Evolutionary conservation across 1,140 invertebrate species (phyloP).

Genomic region (Chelonus insularis): DNA sequence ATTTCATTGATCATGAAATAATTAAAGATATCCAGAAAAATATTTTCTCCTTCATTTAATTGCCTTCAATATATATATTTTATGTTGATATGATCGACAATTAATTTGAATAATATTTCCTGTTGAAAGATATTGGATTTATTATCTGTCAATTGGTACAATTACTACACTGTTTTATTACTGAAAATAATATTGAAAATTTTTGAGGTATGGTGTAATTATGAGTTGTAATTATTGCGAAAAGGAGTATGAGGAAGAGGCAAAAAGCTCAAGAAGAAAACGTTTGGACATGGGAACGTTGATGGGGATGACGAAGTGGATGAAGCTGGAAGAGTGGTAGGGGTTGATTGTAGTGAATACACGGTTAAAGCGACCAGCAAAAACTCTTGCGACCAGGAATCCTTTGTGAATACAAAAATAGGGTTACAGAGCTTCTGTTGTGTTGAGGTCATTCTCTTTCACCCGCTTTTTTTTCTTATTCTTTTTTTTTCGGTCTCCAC

Average conservation of each 20-base stretch:
- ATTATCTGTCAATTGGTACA: too few species aligned
- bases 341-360: not conserved
- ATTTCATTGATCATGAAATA: too few species aligned
- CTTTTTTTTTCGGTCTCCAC: not conserved
- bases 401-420: slow-evolving; percentile 44
- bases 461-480: not conserved
- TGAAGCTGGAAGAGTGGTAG: not conserved
- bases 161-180: too few species aligned
- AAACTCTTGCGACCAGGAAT: slow-evolving; percentile 16
- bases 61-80: too few species aligned
- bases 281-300: slow-evolving; percentile 34
- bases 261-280: slow-evolving; percentile 39
- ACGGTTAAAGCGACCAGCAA: not conserved
- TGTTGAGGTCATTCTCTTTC: slow-evolving; percentile 12
- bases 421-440: slow-evolving; percentile 20
- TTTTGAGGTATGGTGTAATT: too few species aligned
- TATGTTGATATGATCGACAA: too few species aligned
- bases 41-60: too few species aligned
- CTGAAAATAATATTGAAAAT: too few species aligned
- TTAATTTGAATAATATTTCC: too few species aligned
- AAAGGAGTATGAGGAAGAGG: too few species aligned
- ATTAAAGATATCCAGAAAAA: too few species aligned
- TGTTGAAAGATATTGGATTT: too few species aligned
- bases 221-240: slow-evolving; percentile 32
- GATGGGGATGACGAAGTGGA: slow-evolving; percentile 26